Base-by-base conservation (phyloP, 1,140 invertebrate genomes). In the Andricus grossulariae region DNA sequence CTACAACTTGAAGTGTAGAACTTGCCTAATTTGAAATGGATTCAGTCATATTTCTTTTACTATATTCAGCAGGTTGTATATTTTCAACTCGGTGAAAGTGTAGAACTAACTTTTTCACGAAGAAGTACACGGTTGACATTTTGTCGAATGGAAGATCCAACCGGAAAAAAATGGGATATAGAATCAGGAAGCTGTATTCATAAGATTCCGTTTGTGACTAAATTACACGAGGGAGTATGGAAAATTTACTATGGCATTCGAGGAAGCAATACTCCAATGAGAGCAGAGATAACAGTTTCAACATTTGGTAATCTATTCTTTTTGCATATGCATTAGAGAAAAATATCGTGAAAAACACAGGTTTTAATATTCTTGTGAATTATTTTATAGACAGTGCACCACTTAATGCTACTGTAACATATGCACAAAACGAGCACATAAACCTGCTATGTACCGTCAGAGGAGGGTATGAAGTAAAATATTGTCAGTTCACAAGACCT, bases 181-280 rank as follows among this genome's bases (percentile, higher is more conserved):
- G 70, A 72, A 72, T n/a, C 71, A 15, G 71, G 60, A 50, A 51
- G 50, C 11, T 87, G 83, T 54, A 18, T 74, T 13, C 77, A 84
- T 39, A 25, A 79, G 7, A 74, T 88, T 66, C 73, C 82, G 8
- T 51, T 76, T 8, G 80, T 86, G n/a, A 85, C 80, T 1, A 75
- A 72, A 71, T 76, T 76, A 57, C 83, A 87, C 74, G 81, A 81
- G 16, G 86, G 86, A 19, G 49, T 74, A 21, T 88, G 86, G 85
- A 77, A 72, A 1, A 81, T 79, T 3, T 73, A 70, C 74, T 86
- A 86, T 49, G 79, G 80, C 51, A 16, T 72, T 5, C 55, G 66
- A 18, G 81, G 72, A 54, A 82, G 73, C 76, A 80, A 82, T 32
- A 57, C 74, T 21, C 54, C 73, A 72, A 18, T 81, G 10, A 75